Conservation (phyloP, 1,140 invertebrate genomes). For the Brachionus rotundiformis region DNA sequence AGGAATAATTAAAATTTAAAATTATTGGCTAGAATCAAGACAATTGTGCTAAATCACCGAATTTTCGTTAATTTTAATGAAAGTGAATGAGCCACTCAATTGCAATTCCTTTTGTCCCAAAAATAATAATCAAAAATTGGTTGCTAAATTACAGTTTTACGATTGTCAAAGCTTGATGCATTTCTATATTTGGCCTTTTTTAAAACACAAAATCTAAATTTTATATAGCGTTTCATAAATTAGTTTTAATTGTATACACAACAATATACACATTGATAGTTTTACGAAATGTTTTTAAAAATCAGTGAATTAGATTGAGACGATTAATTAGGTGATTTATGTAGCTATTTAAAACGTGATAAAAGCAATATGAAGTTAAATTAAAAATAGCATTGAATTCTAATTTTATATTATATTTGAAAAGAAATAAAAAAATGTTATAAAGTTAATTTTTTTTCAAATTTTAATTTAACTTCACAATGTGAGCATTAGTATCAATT, state of each 20-base stretch:
- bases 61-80: not conserved
- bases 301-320: not conserved
- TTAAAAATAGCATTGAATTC: too few species aligned
- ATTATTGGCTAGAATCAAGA: not conserved
- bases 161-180: slow-evolving; percentile 47
- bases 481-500: too few species aligned
- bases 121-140: not conserved
- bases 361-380: too few species aligned
- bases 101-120: not conserved
- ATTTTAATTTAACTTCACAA: too few species aligned
- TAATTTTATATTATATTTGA: too few species aligned
- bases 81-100: not conserved
- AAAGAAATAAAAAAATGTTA: too few species aligned
- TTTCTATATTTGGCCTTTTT: slow-evolving; percentile 38
- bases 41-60: slow-evolving; percentile 1
- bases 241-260: not conserved
- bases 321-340: not conserved
- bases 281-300: not conserved
- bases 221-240: not conserved
- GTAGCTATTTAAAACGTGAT: not conserved
- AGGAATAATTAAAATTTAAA: not conserved
- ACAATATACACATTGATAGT: slow-evolving; percentile 6
- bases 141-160: slow-evolving; percentile 25
- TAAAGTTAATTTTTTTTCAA: too few species aligned
- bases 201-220: slow-evolving; percentile 21